Evolutionary conservation across 2,113 vertebrate species (phyloP), one percentile per base, ranked within the genome.

Genomic region (Neolamprologus cancellatus): DNA sequence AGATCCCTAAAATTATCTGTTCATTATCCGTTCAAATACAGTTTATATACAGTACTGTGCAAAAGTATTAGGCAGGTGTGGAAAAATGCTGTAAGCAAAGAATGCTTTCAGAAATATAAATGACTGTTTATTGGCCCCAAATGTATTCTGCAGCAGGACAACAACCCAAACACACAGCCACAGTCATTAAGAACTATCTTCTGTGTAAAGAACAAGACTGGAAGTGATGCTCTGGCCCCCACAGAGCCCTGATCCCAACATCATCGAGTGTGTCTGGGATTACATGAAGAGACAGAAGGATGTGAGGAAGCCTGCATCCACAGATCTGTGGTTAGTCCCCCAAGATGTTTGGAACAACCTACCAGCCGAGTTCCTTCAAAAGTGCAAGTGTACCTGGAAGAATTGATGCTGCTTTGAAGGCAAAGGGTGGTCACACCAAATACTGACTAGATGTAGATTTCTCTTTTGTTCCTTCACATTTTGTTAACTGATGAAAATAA

Each of bases 111-210:
- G 48, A 50, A 50, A 50, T n/a, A n/a, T 50, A 50, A 50, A 50
- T 5, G 17, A 50, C 0, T 50, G 0, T 50, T 50, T 50, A 50
- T 50, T 50, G 48, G 0, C 0, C 48, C 48, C 18, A 50, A 50
- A 50, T 50, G 8, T 50, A 50, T n/a, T n/a, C 48, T 50, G 48
- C 48, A 50, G 48, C 48, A 50, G 48, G 18, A n/a, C 17, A 3
- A 5, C 48, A 44, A 44, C 48, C 48, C 48, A n/a, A 52, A 52
- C 8, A 10, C 4, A 52, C 18, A 52, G 5, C 50, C 18, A 20
- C 5, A 20, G 50, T 3, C 48, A 50, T 50, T 36, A 55, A 25
- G 54, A 28, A 55, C 4, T 0, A 55, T 1, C 23, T 28, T 28
- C 53, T 0, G 23, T 3, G 0, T 14, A 55, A 8, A 55, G 23